Base-by-base conservation (phyloP, 2,888 invertebrate genomes). In the Drosophila paramelanica region DNA sequence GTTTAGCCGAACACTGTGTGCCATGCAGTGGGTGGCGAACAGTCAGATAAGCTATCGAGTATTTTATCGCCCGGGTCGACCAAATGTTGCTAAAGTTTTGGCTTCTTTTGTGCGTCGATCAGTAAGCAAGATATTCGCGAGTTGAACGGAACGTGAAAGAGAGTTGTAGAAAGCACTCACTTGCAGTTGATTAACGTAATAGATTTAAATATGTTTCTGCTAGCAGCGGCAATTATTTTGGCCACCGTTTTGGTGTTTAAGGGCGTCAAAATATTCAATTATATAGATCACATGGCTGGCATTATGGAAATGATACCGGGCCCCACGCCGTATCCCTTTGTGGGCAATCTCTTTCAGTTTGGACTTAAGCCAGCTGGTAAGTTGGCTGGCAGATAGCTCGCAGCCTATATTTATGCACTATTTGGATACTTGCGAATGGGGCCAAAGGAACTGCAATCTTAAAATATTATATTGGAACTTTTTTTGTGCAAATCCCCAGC, bases 301-400 rank as follows among this genome's bases (percentile, higher is more conserved):
- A 91, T 91, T 17, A 90, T 90, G 89, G 90, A 91, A 71, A 89
- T 89, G 89, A 90, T 92, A 64, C 90, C 91, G 1, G 91, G 91
- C 5, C 90, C 90, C 11, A 89, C 81, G 5, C 85, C 90, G 1
- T 88, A 90, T 68, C 91, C 92, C 1, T 87, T 91, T 66, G 86
- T 91, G 27, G 92, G 92, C 2, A 91, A 91, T 72, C 67, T 90
- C 13, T 89, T 90, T 75, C 90, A 91, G 72, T 86, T 91, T 49
- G 89, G 90, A 38, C 75, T 88, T 1, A 90, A 88, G 69, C 88
- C 91, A 38, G 85, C 73, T 45, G 90, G 91, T 91, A 55, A 88
- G 90, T 14, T n/a, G 7, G 7, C 31, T 1, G 31, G 7, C 41
- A 45, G 20, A 49, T 71, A 58, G 52, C 10, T 8, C 7, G 14